These are phyloP conservation scores for Catharus bicknelli DNA, from an alignment of 2,113 vertebrate species.

Conservation along the genomic window DNA sequence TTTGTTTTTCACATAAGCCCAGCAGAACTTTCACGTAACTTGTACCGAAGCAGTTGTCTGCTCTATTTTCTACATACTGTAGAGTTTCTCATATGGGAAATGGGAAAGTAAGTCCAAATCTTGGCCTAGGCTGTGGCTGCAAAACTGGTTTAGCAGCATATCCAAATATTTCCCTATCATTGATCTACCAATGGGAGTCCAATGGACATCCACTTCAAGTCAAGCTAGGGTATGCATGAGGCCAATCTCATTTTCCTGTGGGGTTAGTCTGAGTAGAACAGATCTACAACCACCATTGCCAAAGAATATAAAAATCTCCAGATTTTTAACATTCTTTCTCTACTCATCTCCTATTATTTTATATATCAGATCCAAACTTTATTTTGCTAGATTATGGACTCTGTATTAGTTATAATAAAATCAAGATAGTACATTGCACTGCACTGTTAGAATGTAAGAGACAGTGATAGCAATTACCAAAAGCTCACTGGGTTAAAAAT, in stretches of 20 bases:
- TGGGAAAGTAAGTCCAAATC: not conserved
- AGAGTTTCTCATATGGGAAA: not conserved
- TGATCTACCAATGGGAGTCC: not conserved
- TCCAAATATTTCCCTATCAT: not conserved
- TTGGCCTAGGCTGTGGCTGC: not conserved
- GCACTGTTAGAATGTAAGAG: not conserved
- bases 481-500: slow-evolving; percentile 6
- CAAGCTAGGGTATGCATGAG: not conserved
- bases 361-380: not conserved
- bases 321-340: not conserved
- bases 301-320: not conserved
- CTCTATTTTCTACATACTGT: not conserved
- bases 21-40: not conserved
- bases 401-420: not conserved
- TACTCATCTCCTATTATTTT: not conserved
- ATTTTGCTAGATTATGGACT: not conserved
- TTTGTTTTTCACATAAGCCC: not conserved
- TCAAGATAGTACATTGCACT: not conserved
- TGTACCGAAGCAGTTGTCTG: not conserved
- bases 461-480: not conserved
- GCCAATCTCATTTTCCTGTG: not conserved
- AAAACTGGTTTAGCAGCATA: not conserved
- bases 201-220: not conserved
- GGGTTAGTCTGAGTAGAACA: not conserved
- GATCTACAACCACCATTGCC: not conserved